Evolutionary conservation across 2,113 vertebrate genomes (phyloP), one percentile per base, ranked within the genome.

Genomic region (Ancistrus triradiatus): DNA sequence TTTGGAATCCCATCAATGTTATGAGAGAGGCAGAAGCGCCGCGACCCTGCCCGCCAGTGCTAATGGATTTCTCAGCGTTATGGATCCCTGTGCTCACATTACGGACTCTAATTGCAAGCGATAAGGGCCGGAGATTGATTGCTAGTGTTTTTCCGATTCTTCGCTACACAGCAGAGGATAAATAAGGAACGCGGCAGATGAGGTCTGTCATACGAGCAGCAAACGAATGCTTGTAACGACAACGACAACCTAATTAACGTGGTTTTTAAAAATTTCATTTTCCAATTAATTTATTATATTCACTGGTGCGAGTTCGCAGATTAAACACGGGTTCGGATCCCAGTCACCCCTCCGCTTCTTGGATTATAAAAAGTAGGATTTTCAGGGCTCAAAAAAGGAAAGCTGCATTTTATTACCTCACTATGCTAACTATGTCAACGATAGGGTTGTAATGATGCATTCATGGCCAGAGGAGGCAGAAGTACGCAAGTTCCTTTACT

Each of bases 61-160:
- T 66, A 70, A 74, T 70, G 57, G 60, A 65, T 59, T 74, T 56
- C 61, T 56, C 60, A 37, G 47, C 58, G 17, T 58, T 63, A 66
- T 53, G 52, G 58, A 67, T 66, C 49, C 46, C 13, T 2, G 38
- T 55, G 49, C 46, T 48, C 46, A 17, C 53, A 63, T 66, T 59
- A 72, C 28, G 15, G 40, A n/a, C 49, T 27, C 60, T 69, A 66
- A 75, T 66, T 69, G 68, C 24, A 43, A 24, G 17, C 17, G 58
- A 59, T 71, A 49, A 51, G 18, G 49, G 18, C 58, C 52, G 42
- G 25, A 13, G 40, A 63, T 73, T 68, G 55, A 73, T 65, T 60
- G 59, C 60, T 17, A 22, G 17, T 3, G 22, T 33, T 48, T 67
- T 56, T 35, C 11, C 14, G 24, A 17, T 33, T 31, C 33, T 43